These are phyloP conservation scores for Megaustenia siamemsis DNA, from an alignment of 2,888 invertebrate genomes.

Conservation along the genomic window DNA sequence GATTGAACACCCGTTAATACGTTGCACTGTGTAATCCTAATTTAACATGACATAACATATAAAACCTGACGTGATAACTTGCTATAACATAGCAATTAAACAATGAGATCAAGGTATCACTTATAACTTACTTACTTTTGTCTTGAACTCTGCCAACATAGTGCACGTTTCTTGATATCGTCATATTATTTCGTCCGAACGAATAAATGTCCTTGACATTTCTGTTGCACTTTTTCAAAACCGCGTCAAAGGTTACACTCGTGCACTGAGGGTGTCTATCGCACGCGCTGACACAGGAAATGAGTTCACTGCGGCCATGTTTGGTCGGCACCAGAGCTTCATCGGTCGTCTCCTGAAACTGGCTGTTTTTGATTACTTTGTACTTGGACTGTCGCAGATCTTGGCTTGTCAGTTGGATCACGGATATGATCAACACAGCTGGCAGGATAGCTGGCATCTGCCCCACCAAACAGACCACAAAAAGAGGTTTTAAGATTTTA, in stretches of 20 bases:
- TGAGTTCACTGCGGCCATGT: background rate
- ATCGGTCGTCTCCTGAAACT: background rate
- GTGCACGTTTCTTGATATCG: constrained; percentile 19
- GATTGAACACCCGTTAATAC: no score
- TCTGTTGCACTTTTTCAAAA: background rate
- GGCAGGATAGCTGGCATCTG: background rate
- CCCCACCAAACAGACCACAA: background rate
- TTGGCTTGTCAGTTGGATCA: background rate
- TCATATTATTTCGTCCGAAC: background rate
- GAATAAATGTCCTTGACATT: constrained; percentile 3
- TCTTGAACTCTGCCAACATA: constrained; percentile 3
- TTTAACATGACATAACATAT: no score
- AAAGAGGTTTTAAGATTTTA: no score
- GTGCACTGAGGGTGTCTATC: background rate
- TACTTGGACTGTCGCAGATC: background rate
- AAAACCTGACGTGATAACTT: no score
- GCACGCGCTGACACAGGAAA: background rate
- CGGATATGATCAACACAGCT: background rate
- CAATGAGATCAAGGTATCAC: no score
- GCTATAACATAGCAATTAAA: no score
- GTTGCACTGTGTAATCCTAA: no score
- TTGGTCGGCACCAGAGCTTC: background rate
- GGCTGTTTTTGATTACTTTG: background rate
- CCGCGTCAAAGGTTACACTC: background rate
- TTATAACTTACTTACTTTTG: constrained; percentile 17